These are phyloP conservation scores for Schrankia costaestrigalis DNA, from an alignment of 2,888 invertebrate species.

Conservation along the genomic window DNA sequence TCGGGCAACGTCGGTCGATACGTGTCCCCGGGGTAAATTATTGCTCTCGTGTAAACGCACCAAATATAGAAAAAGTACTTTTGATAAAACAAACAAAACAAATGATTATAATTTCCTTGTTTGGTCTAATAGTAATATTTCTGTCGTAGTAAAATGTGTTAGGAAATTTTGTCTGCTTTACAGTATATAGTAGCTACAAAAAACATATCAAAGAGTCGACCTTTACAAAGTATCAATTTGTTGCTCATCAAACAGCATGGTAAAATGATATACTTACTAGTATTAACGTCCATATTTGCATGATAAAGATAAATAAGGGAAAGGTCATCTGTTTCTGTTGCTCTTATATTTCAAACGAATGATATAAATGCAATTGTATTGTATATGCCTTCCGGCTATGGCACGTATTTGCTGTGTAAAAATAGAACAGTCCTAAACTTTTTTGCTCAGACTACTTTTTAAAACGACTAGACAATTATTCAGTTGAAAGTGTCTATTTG, in stretches of 20 bases:
- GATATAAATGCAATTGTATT: slow-evolving; percentile 3
- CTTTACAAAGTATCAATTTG: too few species aligned
- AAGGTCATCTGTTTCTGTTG: slow-evolving; percentile 9
- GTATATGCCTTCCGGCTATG: neutral
- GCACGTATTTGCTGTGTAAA: slow-evolving; percentile 1
- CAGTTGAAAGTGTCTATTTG: neutral
- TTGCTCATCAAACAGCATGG: neutral
- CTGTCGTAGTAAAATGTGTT: too few species aligned
- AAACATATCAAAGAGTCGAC: too few species aligned
- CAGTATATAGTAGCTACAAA: too few species aligned
- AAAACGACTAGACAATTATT: slow-evolving; percentile 1
- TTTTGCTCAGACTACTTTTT: neutral
- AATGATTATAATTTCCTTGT: too few species aligned
- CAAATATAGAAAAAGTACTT: too few species aligned
- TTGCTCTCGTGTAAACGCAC: too few species aligned
- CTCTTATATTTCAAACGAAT: slow-evolving; percentile 11
- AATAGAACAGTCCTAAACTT: neutral
- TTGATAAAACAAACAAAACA: too few species aligned
- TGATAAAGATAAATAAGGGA: slow-evolving; percentile 4
- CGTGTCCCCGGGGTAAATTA: too few species aligned
- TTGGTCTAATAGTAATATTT: too few species aligned
- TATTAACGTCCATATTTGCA: slow-evolving; percentile 3
- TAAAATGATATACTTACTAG: neutral
- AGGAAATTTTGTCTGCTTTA: too few species aligned
- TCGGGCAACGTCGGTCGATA: too few species aligned